A percentile compares a stretch with the other conserved stretches of the same genome.
Evolutionary conservation across 2,113 vertebrate species (phyloP).

Genomic region (Melozone crissalis): DNA sequence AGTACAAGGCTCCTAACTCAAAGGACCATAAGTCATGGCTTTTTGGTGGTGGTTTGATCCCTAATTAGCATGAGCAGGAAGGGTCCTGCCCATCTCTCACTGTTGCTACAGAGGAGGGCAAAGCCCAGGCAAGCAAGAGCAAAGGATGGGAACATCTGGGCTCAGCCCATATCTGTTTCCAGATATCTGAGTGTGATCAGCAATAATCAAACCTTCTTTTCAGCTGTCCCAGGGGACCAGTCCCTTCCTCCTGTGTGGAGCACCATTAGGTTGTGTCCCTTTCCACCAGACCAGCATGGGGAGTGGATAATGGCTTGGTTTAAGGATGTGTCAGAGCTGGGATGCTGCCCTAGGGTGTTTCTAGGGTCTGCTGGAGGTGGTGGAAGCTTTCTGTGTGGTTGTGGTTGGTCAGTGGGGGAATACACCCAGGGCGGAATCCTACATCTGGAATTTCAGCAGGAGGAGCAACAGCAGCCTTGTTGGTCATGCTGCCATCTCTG

Average conservation of each 20-base stretch:
- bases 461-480: not conserved
- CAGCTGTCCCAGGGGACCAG: rapidly evolving
- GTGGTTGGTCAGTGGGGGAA: rapidly evolving
- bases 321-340: not conserved
- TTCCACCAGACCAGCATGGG: rapidly evolving
- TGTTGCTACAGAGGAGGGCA: not conserved
- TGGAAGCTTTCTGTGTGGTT: not conserved
- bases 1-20: not conserved
- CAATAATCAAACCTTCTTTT: not conserved
- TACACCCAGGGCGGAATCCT: not conserved
- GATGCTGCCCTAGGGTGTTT: not conserved
- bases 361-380: not conserved
- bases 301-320: not conserved
- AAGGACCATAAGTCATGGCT: not conserved
- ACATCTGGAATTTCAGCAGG: not conserved
- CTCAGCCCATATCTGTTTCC: not conserved
- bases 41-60: not conserved
- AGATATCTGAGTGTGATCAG: not conserved
- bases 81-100: not conserved
- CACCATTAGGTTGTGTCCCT: rapidly evolving
- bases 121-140: not conserved
- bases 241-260: rapidly evolving
- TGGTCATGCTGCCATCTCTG: not conserved
- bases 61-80: rapidly evolving
- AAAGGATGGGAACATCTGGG: not conserved